Conservation (phyloP, 2,888 invertebrate genomes). For the Gymnocheta viridis region DNA sequence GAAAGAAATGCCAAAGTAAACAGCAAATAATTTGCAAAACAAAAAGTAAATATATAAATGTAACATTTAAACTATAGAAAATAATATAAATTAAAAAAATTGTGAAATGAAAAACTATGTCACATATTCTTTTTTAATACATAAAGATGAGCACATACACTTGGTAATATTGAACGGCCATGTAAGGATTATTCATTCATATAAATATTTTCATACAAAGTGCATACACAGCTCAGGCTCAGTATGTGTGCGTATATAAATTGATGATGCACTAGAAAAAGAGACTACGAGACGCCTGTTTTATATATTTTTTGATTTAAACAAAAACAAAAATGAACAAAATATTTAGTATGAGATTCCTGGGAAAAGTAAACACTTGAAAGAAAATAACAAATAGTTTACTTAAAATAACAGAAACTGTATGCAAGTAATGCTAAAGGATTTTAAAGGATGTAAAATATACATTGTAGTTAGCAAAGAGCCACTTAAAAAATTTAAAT, state of each 20-base stretch:
- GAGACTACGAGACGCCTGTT: slow-evolving; percentile 63
- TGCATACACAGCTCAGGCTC: not conserved
- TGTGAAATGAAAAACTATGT: slow-evolving; percentile 67
- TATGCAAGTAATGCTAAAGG: slow-evolving; percentile 22
- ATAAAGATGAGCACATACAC: not conserved
- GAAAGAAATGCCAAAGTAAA: slow-evolving; percentile 64
- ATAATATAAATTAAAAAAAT: slow-evolving; percentile 33
- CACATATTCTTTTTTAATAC: slow-evolving; percentile 51
- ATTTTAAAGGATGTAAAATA: not conserved
- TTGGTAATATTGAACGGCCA: slow-evolving; percentile 38
- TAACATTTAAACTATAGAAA: slow-evolving; percentile 12
- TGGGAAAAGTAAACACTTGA: slow-evolving; percentile 39
- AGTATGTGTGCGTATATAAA: not conserved
- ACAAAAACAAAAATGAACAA: not conserved
- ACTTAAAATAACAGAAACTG: slow-evolving; percentile 11
- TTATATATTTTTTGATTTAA: not conserved
- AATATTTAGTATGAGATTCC: slow-evolving; percentile 38
- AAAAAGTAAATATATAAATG: slow-evolving; percentile 6
- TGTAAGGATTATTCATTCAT: slow-evolving; percentile 44
- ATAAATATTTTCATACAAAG: not conserved
- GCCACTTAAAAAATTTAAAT: slow-evolving; percentile 42
- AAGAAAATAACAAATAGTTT: slow-evolving; percentile 40
- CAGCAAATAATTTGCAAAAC: slow-evolving; percentile 54
- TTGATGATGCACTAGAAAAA: slow-evolving; percentile 65
- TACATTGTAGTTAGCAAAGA: not conserved